Base-by-base conservation (phyloP, 2,888 invertebrate genomes). In the Eristalinus aeneus region DNA sequence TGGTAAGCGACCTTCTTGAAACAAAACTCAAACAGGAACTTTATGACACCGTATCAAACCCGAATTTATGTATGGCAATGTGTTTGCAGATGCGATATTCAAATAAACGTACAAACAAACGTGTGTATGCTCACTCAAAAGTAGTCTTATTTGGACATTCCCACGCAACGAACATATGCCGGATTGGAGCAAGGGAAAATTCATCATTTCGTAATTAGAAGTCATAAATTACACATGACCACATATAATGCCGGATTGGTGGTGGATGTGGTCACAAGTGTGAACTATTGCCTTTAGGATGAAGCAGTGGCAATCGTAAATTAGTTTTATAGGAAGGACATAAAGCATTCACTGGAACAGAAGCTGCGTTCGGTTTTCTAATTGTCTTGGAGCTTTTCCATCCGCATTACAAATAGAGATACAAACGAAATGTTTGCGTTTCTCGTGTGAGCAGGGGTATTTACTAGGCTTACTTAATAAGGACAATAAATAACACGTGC, bases 121-220 rank as follows among this genome's bases (percentile, higher is more conserved):
- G 39, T 22, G 20, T 54, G 16, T 60, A 23, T 22, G 34, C 36
- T 9, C n/a, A 53, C 65, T 63, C 60, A 71, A 77, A 77, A 74
- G 53, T 34, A 16, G 22, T 60, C 69, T 77, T 22, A 67, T 58
- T 74, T 58, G 53, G 23, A 61, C 60, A 81, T 82, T 86, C 82
- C 81, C 82, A 82, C 73, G 85, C 76, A 71, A 16, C 58, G 16
- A 31, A 54, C 67, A 76, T 23, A 74, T 86, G 82, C 67, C 65
- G 77, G 71, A 58, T 63, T 39, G 64, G 58, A 64, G n/a, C 60
- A 56, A 36, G 78, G 76, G 69, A 86, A 89, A 88, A 90, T 90
- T 89, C 90, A 90, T 90, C 90, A 90, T 90, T 90, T 89, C 88
- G 88, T 89, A 90, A 90, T 90, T 90, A 90, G 90, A 90, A 89